A percentile compares a stretch with the other conserved stretches of the same genome.
Conservation (phyloP, 2,797 vertebrate species). For the Lates japonicus region DNA sequence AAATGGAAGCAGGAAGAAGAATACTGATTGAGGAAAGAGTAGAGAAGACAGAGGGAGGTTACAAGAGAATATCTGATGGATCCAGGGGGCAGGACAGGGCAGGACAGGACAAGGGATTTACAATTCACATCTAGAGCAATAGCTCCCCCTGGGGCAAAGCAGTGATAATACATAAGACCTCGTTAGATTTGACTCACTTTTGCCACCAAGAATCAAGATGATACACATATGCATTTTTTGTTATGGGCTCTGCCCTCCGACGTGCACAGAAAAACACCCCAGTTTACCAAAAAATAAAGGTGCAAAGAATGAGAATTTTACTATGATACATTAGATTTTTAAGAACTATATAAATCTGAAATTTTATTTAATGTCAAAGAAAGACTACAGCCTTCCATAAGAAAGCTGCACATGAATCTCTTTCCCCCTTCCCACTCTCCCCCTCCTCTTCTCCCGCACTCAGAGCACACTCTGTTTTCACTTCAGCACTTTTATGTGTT, state of each 20-base stretch:
- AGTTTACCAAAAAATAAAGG: not conserved
- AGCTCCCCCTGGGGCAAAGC: constrained; percentile 81
- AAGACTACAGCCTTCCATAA: not conserved
- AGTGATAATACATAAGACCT: constrained; percentile 52
- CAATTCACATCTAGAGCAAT: constrained; percentile 70
- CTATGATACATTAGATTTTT: not conserved
- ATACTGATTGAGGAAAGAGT: not conserved
- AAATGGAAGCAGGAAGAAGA: not conserved
- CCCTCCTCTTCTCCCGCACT: constrained; percentile 14
- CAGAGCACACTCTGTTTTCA: constrained; percentile 36
- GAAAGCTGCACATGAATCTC: constrained; percentile 4
- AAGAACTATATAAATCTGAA: not conserved
- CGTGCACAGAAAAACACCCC: too few species aligned
- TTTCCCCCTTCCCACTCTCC: not conserved
- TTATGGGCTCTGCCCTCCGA: not conserved
- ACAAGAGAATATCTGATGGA: constrained; percentile 23
- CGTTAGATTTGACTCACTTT: not conserved
- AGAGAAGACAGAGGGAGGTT: constrained; percentile 14
- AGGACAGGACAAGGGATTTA: constrained; percentile 22
- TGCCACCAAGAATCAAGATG: not conserved
- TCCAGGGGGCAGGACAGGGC: constrained; percentile 32
- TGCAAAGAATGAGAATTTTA: not conserved
- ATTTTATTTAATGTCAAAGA: not conserved
- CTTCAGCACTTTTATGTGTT: constrained; percentile 55
- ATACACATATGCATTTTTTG: too few species aligned